Evolutionary conservation across 2,113 vertebrate genomes (phyloP), one percentile per base, ranked within the genome.

Genomic region (Hyla sarda): DNA sequence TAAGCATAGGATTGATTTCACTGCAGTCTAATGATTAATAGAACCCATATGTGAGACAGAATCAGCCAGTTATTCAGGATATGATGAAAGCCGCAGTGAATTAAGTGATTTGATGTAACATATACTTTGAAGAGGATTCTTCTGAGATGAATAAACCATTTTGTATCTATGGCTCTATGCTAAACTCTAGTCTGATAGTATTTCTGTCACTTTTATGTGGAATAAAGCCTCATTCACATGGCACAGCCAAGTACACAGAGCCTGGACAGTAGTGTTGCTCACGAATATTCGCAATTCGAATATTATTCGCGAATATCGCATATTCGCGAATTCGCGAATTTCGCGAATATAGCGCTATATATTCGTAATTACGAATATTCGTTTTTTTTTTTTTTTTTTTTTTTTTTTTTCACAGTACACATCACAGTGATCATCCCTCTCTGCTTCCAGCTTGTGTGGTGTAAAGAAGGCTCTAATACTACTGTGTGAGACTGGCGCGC

Each of bases 11-110:
- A 69, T 37, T 34, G 65, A 69, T 69, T 34, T 37, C 7, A 69
- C 65, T 19, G 32, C 65, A 30, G 60, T 30, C 30, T 69, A 69
- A 37, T 34, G 65, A 69, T 69, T 69, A 69, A 69, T 69, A 37
- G 30, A 19, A 69, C 30, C 65, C 17, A 34, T 10, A 60, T 19
- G 23, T 37, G 30, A 32, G 62, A 28, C 62, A 16, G 30, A 67
- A 67, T 17, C 28, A 32, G 25, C 14, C 4, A 67, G 62, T 67
- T 17, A 67, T 32, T 67, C 30, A 5, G 30, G 62, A 17, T 67
- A 30, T 8, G 62, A 67, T 16, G 62, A 62, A 28, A 62, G 60
- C n/a, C n/a, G n/a, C 23, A n/a, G 5, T 23, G 19, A 56, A 23
- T 56, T 56, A 56, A 56, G 54, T 21, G 54, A 60, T 60, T 62